Percentiles rank a stretch among this genome's conserved stretches.
phyloP scores from a whole-genome alignment of 2,888 invertebrate genomes.

The Andricus curvator region DNA sequence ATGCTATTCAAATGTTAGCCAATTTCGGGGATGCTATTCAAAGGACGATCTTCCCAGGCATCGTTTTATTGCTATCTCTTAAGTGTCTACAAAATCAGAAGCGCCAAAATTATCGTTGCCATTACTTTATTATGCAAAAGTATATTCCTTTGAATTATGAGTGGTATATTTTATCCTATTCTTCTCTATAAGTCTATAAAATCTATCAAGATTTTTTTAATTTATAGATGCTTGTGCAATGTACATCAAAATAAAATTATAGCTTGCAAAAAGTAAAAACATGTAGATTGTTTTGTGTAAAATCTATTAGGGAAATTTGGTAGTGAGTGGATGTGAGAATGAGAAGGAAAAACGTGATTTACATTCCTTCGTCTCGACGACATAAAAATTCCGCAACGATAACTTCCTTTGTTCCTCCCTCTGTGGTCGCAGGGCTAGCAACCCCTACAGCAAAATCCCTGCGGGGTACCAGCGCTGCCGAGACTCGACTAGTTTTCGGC shows the following conservation, averaged over 20 bases:
- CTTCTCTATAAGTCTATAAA: background rate
- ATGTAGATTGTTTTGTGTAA: slow-evolving; percentile 9
- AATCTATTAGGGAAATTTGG: slow-evolving; percentile 33
- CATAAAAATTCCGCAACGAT: slow-evolving; percentile 77
- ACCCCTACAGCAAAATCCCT: slow-evolving; percentile 81
- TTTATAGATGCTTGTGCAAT: background rate
- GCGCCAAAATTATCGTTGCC: background rate
- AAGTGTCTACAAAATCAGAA: slow-evolving; percentile 16
- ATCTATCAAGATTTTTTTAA: background rate
- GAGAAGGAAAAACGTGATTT: slow-evolving; percentile 68
- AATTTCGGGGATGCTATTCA: slow-evolving; percentile 38
- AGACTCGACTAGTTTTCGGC: slow-evolving; percentile 75
- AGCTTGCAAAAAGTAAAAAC: background rate
- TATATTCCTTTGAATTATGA: background rate
- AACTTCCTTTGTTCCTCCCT: slow-evolving; percentile 77
- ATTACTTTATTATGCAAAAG: background rate
- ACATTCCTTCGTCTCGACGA: slow-evolving; percentile 75
- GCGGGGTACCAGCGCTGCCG: slow-evolving; percentile 81
- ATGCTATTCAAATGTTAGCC: slow-evolving; percentile 41
- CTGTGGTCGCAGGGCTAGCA: slow-evolving; percentile 75
- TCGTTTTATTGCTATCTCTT: slow-evolving; percentile 32
- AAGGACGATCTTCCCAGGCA: slow-evolving; percentile 37
- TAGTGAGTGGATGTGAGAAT: slow-evolving; percentile 33
- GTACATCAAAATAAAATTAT: background rate
- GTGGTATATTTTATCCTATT: background rate